These are phyloP conservation scores for Steatocranus sp. DNA, from an alignment of 2,797 vertebrate species.

Conservation along the genomic window DNA sequence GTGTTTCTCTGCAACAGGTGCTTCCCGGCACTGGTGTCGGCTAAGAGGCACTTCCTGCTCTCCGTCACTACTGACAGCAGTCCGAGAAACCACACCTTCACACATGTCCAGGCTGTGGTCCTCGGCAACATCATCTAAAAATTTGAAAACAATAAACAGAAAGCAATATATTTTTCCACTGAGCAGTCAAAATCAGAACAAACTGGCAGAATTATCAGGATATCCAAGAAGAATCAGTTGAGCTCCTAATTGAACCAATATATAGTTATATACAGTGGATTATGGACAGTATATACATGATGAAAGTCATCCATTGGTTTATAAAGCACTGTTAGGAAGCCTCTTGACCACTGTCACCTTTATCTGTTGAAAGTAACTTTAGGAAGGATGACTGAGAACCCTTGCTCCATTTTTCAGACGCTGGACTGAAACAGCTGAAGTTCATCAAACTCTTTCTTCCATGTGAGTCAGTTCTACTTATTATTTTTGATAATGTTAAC, in stretches of 20 bases:
- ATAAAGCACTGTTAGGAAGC: background rate
- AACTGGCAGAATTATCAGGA: background rate
- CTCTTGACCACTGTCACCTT: background rate
- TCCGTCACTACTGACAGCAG: conserved; percentile 12
- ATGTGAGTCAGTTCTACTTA: background rate
- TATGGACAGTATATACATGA: background rate
- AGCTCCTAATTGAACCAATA: background rate
- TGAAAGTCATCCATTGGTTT: background rate
- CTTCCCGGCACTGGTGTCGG: conserved; percentile 17
- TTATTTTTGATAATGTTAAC: background rate
- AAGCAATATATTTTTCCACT: background rate
- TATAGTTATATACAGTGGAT: background rate
- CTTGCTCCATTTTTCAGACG: background rate
- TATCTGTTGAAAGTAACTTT: background rate
- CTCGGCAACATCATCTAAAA: conserved; percentile 23
- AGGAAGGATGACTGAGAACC: background rate
- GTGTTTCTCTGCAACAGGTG: conserved; percentile 22
- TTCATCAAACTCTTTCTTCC: background rate
- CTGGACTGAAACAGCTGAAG: background rate
- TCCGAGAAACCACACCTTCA: conserved; percentile 39
- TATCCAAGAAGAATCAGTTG: background rate
- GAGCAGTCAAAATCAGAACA: background rate
- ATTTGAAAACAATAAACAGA: background rate
- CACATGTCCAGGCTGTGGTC: conserved; percentile 3
- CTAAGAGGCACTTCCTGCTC: conserved; percentile 68